Conservation (phyloP, 2,113 vertebrate species). For the Piprites chloris region DNA sequence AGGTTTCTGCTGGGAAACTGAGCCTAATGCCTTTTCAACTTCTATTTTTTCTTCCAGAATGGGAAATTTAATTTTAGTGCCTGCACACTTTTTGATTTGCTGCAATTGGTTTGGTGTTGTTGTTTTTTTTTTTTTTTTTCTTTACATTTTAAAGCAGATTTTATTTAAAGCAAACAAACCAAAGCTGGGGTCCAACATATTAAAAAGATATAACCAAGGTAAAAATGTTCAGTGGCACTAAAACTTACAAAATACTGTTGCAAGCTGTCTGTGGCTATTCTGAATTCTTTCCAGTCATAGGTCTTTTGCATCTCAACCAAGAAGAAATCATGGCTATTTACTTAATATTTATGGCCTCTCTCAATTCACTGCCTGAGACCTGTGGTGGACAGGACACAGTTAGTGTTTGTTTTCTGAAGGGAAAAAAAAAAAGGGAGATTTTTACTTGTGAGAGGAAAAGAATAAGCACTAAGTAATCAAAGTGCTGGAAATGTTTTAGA, state of each 20-base stretch:
- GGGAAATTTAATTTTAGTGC: slow-evolving; percentile 38
- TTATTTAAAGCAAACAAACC: slow-evolving; percentile 29
- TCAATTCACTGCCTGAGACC: neutral
- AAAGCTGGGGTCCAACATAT: neutral
- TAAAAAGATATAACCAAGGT: neutral
- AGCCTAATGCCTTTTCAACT: slow-evolving; percentile 61
- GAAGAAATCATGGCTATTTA: neutral
- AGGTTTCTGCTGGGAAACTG: slow-evolving; percentile 7
- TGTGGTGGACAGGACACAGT: neutral
- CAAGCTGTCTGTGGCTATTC: neutral
- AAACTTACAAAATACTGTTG: neutral
- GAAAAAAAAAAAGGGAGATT: neutral
- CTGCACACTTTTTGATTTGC: slow-evolving; percentile 9
- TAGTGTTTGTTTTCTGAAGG: neutral
- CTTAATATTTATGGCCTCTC: neutral
- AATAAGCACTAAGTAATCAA: neutral
- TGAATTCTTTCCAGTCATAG: neutral
- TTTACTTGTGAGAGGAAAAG: neutral
- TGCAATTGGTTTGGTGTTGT: accelerated
- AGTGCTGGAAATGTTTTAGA: neutral
- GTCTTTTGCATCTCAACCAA: neutral
- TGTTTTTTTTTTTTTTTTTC: neutral
- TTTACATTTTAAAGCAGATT: neutral
- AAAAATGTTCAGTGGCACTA: neutral
- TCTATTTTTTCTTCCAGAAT: slow-evolving; percentile 25